Percentiles rank a stretch among this genome's conserved stretches.
Conservation (phyloP, 2,797 vertebrate genomes). For the Gymnopithys bicolor region DNA sequence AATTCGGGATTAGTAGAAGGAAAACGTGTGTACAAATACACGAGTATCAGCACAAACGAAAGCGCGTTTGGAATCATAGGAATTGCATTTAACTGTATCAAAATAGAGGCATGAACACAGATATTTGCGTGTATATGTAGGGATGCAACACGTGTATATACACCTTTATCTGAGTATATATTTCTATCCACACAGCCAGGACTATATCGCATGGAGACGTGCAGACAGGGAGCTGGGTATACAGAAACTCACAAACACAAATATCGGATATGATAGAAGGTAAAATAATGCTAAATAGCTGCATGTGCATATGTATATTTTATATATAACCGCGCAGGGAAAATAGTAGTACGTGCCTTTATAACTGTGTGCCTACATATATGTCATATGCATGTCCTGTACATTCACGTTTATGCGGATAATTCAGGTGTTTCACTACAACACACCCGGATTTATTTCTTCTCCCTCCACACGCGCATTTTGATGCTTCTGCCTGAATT, state of each 20-base stretch:
- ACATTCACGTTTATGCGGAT: not conserved
- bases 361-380: not conserved
- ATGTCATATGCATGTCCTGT: not conserved
- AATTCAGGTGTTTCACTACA: not conserved
- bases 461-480: not conserved
- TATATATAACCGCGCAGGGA: not conserved
- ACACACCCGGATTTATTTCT: not conserved
- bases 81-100: not conserved
- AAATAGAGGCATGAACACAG: not conserved
- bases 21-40: not conserved
- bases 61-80: not conserved
- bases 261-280: not conserved
- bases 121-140: not conserved
- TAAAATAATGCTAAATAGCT: not conserved
- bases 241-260: not conserved
- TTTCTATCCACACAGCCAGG: not conserved
- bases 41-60: not conserved
- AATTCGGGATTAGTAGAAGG: not conserved
- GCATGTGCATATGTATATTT: not conserved
- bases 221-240: not conserved
- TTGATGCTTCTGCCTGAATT: not conserved
- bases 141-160: not conserved
- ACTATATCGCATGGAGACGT: not conserved
- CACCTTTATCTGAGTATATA: not conserved
- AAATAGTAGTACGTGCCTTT: not conserved